Evolutionary conservation across 2,797 vertebrate genomes (phyloP).

Genomic region (Buphagus erythrorhynchus): DNA sequence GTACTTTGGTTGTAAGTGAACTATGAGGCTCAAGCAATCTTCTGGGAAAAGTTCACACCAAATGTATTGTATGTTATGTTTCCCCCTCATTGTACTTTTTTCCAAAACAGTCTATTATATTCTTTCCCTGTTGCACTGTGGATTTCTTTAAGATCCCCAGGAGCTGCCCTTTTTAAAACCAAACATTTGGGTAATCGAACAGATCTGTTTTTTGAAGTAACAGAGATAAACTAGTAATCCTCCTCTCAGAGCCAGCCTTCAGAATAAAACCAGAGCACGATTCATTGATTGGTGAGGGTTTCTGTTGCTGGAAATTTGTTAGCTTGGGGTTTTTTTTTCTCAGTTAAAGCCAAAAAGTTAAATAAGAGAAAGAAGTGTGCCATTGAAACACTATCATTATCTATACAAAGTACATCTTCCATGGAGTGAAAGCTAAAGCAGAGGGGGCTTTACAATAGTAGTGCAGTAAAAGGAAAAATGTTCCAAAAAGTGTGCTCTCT

Average conservation of each 20-base stretch:
- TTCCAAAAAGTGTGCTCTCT: not conserved
- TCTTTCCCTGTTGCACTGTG: not conserved
- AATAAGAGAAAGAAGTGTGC: not conserved
- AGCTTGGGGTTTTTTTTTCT: not conserved
- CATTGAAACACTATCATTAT: not conserved
- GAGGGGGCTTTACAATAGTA: not conserved
- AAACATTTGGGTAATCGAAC: slow-evolving; percentile 1
- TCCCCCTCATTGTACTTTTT: not conserved
- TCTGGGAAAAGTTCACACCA: slow-evolving; percentile 46
- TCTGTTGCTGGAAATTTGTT: not conserved
- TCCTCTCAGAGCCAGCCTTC: not conserved
- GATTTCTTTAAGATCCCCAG: not conserved
- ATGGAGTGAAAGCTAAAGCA: not conserved
- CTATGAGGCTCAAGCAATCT: slow-evolving; percentile 24
- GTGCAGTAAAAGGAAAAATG: not conserved
- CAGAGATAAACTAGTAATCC: slow-evolving; percentile 3
- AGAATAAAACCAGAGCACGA: slow-evolving; percentile 10
- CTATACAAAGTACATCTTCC: not conserved
- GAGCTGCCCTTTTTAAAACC: not conserved
- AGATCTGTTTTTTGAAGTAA: slow-evolving; percentile 35
- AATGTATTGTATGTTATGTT: not conserved
- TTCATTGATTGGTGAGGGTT: not conserved
- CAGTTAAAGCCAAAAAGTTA: not conserved
- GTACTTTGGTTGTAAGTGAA: slow-evolving; percentile 16
- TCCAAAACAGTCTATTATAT: not conserved